Evolutionary conservation across 1,140 invertebrate genomes (phyloP), one percentile per base, ranked within the genome.

Genomic region (Micrasema longulum): DNA sequence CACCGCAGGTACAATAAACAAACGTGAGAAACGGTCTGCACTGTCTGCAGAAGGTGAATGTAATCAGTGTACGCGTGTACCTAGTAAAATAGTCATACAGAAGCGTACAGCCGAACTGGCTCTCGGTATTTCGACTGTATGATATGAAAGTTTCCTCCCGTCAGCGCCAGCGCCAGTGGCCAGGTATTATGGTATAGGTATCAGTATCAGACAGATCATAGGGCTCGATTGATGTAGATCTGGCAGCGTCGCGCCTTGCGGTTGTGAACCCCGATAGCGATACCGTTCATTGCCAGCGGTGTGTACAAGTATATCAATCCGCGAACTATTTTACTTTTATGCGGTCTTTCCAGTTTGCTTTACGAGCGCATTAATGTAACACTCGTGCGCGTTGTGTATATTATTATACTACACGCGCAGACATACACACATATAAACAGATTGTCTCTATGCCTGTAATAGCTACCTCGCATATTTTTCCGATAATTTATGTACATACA

Each of bases 181-280:
- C n/a, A n/a, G n/a, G n/a, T n/a, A n/a, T n/a, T 45, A 47, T 9
- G n/a, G 60, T 47, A 12, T 26, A 12, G 50, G 9, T 3, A 7
- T 16, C 2, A 0, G 45, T 20, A 2, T 1, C 16, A 14, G 47
- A 48, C 47, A 48, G 18, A 1, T 12, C 31, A 31, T 12, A 53
- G 50, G 62, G 62, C 43, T 10, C 18, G 31, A 16, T 9, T 1
- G n/a, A 2, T 18, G 16, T 22, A 38, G 64, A 66, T 53, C 47
- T 47, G 64, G 64, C 64, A 66, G 10, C 64, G 64, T 23, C 64
- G 64, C 64, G 45, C 20, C 47, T 47, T 41, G 36, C 64, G 64
- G 64, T 66, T 66, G 64, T 66, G 64, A 52, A 66, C 64, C 64
- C 64, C 64, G 64, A 66, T 47, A 23, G 64, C 22, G 35, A 52